A percentile compares a stretch with the other conserved stretches of the same genome.
Evolutionary conservation across 2,797 vertebrate genomes (phyloP).

Genomic region (Darevskia nairensis): DNA sequence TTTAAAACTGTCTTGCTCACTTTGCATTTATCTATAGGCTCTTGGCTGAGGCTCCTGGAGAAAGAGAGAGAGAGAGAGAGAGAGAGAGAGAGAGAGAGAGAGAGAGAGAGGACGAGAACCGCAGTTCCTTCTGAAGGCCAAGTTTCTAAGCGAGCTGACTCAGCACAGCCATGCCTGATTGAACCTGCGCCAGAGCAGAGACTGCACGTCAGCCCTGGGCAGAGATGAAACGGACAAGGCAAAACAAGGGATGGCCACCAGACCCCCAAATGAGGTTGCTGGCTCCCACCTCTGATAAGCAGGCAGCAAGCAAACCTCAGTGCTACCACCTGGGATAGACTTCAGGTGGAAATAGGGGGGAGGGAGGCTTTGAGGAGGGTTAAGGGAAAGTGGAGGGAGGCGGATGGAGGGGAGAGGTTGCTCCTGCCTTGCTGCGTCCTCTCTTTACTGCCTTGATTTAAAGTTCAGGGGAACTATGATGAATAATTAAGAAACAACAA

Average conservation of each 20-base stretch:
- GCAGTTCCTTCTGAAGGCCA: slow-evolving; percentile 57
- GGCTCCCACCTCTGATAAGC: not conserved
- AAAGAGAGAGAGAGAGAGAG: slow-evolving; percentile 27
- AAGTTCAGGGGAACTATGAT: slow-evolving; percentile 39
- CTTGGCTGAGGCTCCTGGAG: slow-evolving; percentile 50
- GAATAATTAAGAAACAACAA: not conserved
- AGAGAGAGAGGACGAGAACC: slow-evolving; percentile 33
- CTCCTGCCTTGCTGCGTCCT: not conserved
- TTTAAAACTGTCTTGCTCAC: slow-evolving; percentile 63
- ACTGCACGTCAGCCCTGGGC: slow-evolving; percentile 8
- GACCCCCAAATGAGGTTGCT: not conserved
- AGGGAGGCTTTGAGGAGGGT: not conserved
- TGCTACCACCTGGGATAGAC: slow-evolving; percentile 1
- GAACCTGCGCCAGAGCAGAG: slow-evolving; percentile 23
- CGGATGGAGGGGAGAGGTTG: not conserved
- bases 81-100: slow-evolving; percentile 37
- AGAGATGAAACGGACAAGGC: not conserved
- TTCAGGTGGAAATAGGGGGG: slow-evolving; percentile 15
- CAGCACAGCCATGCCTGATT: slow-evolving; percentile 50
- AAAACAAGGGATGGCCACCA: slow-evolving; percentile 9
- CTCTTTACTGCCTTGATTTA: slow-evolving; percentile 32
- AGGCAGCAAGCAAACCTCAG: not conserved
- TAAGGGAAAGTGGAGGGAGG: rapidly evolving
- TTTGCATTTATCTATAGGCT: slow-evolving; percentile 70
- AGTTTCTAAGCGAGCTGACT: slow-evolving; percentile 64